Evolutionary conservation across 1,140 invertebrate species (phyloP).

Genomic region (Drosophila punjabiensis): DNA sequence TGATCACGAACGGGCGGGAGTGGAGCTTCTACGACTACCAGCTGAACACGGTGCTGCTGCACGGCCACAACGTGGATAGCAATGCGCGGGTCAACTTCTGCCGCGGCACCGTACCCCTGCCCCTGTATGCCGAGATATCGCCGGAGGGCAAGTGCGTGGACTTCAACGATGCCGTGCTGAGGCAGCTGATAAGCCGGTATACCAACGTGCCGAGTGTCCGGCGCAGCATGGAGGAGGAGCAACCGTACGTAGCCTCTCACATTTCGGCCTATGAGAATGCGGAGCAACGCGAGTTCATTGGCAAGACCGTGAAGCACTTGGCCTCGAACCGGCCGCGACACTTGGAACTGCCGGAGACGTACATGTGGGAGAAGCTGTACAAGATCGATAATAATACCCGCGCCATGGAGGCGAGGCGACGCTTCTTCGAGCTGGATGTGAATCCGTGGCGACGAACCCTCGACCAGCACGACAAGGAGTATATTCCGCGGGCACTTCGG

Average conservation of each 20-base stretch:
- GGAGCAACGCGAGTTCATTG: constrained; percentile 89
- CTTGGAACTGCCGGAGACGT: constrained; percentile 88
- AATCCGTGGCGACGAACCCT: constrained; percentile 88
- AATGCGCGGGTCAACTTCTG: constrained; percentile 93
- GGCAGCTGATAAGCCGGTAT: constrained; percentile 91
- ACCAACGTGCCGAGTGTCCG: constrained; percentile 89
- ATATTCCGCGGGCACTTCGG: constrained; percentile 89
- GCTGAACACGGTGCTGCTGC: constrained; percentile 92
- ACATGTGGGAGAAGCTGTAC: constrained; percentile 92
- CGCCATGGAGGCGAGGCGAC: constrained; percentile 88
- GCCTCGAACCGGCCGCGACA: constrained; percentile 88
- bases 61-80: constrained; percentile 87
- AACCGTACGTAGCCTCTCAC: constrained; percentile 90
- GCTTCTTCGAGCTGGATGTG: constrained; percentile 89
- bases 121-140: constrained; percentile 92
- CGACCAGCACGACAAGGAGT: constrained; percentile 88
- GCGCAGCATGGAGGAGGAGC: constrained; percentile 87
- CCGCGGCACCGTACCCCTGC: constrained; percentile 90
- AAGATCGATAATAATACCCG: constrained; percentile 89
- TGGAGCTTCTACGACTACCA: constrained; percentile 96
- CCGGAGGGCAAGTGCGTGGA: constrained; percentile 89
- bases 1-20: constrained; percentile 93
- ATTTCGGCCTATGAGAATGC: constrained; percentile 89
- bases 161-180: constrained; percentile 93
- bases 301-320: constrained; percentile 89